Evolutionary conservation across 2,113 vertebrate genomes (phyloP), one percentile per base, ranked within the genome.

Genomic region (Sula dactylatra): DNA sequence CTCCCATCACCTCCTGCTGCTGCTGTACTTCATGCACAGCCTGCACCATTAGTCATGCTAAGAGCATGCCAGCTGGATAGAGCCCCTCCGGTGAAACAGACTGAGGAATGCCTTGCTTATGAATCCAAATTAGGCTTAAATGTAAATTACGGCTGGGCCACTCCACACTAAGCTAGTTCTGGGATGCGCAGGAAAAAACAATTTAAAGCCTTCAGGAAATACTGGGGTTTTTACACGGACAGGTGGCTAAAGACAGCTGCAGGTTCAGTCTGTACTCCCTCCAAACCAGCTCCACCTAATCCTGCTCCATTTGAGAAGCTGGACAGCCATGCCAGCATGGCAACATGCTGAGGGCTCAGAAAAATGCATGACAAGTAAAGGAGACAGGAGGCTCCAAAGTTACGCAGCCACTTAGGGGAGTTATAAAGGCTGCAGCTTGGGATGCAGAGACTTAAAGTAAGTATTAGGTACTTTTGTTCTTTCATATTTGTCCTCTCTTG

Each of bases 31-130:
- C 54, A 45, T 2, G 12, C 49, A 47, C 61, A 79, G 66, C 31
- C 84, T 85, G 66, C 34, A 65, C 70, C 36, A 82, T 94, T 96
- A 96, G 78, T 93, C 91, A 90, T 40, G 45, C 78, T 80, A 40
- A 3, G 40, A 86, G 70, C 44, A 85, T 85, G 85, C 96, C 89
- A 94, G 84, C 90, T 96, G 92, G 74, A 82, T 70, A 70, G 45
- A 93, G 32, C 25, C 91, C 93, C 96, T 96, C 85, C 93, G 94
- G 94, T 96, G 84, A 94, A 96, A 93, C 36, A 94, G 84, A 9
- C 87, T 65, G 61, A 93, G 87, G 94, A 97, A 96, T 97, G 94
- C 70, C 66, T 95, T 82, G 31, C 54, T 80, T 76, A 65, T 85
- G 70, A 90, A 94, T 91, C 81, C 54, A 93, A 85, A 87, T 93